phyloP scores from a whole-genome alignment of 2,888 invertebrate species.

The Noctuana brunneofusca region DNA sequence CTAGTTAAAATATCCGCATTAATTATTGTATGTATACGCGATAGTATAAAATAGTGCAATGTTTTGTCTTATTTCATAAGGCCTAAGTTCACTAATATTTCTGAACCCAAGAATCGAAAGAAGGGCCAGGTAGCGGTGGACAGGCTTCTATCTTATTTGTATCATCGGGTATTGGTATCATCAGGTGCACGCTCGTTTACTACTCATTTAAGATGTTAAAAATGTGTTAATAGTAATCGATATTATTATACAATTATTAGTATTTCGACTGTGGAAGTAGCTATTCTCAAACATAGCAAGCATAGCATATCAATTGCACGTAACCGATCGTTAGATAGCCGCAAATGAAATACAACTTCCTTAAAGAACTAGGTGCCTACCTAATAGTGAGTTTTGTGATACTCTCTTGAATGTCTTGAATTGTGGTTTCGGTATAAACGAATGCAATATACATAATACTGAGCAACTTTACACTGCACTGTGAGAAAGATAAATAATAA shows the following conservation, averaged over 20 bases:
- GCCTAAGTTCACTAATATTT: no score
- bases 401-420: conserved; percentile 9
- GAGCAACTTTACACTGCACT: conserved; percentile 31
- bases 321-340: conserved; percentile 40
- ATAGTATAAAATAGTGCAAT: no score
- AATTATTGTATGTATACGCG: no score
- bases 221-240: conserved; percentile 11
- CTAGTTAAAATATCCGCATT: no score
- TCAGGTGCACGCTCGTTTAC: no score
- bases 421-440: conserved; percentile 22
- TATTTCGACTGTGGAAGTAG: conserved; percentile 21
- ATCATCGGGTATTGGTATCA: no score
- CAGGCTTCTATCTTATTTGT: no score
- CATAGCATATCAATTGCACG: conserved; percentile 37
- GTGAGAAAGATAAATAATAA: neutral
- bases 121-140: no score
- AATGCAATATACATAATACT: conserved; percentile 8
- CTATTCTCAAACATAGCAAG: conserved; percentile 35
- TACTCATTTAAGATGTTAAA: conserved; percentile 39
- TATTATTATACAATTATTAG: neutral
- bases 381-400: conserved; percentile 36
- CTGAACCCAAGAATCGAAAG: no score
- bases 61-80: no score
- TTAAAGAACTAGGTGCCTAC: conserved; percentile 32
- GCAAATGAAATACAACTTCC: conserved; percentile 44